Base-by-base conservation (phyloP, 92 coral and sea anemone species). In the Zoanthus sociatus region DNA sequence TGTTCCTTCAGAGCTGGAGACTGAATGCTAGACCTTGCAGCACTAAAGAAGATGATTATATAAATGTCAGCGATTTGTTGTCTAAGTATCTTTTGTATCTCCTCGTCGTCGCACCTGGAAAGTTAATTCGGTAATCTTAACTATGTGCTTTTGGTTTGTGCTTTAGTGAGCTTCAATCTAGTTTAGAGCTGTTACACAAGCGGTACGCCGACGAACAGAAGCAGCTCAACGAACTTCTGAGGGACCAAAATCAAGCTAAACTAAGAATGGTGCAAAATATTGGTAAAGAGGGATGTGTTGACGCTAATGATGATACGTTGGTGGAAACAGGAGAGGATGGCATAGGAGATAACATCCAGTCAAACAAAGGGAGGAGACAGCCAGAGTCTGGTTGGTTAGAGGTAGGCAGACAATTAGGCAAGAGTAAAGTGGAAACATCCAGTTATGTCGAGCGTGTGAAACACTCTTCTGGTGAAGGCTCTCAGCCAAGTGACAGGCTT, bases 401-500 rank as follows among this genome's bases (percentile, higher is more conserved):
- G 14, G 63, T 17, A 47, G 85, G 66, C 51, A 81, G 60, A 32
- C 61, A 42, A n/a, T 26, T 73, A 12, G 20, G 66, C 11, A 21
- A 15, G 33, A 68, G n/a, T 10, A 66, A 64, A 30, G 13, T 47
- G 60, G 75, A 66, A 48, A 44, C 37, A 46, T 71, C 26, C 8
- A 66, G 37, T 9, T 71, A 53, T 18, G 58, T 16, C 32, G 73
- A 50, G 46, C 44, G 75, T 10, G 21, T 44, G 21, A 81, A 66
- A 18, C 44, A 81, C 18, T 48, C 75, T 10, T 81, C 85, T 6
- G 85, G 73, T 20, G 85, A 81, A 81, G 85, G 85, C 11, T 81
- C 75, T 26, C 85, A 81, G 12, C 85, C 75, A 3, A 48, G 85
- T 21, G 93, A 89, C 55, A 93, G 83, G 20, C 90, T 94, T 9